phyloP scores from a whole-genome alignment of 2,797 vertebrate genomes.

The Pantherophis alleghaniensis region DNA sequence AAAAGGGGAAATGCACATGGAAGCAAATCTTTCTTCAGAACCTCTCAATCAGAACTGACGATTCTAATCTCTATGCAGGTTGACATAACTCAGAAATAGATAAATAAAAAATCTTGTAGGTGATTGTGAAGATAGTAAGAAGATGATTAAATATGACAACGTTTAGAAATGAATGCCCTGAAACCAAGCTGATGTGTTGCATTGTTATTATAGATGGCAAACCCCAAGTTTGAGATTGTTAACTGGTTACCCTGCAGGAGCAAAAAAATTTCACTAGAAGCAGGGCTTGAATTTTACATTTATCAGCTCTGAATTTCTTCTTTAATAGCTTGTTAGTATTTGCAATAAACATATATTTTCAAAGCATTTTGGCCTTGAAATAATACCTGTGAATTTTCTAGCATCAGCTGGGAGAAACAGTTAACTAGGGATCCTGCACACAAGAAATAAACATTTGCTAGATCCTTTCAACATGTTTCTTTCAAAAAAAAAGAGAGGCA shows the following conservation, averaged over 20 bases:
- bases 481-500: background rate
- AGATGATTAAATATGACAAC: background rate
- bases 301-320: background rate
- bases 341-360: background rate
- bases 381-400: background rate
- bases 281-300: background rate
- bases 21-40: slow-evolving; percentile 13
- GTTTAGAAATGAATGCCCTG: background rate
- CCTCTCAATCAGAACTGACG: background rate
- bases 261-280: background rate
- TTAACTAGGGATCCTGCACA: background rate
- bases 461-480: background rate
- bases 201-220: background rate
- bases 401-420: background rate
- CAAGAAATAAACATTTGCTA: background rate
- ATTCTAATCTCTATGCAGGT: background rate
- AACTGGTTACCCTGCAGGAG: background rate
- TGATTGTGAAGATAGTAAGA: background rate
- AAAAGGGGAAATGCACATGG: background rate
- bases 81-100: background rate
- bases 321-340: background rate
- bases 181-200: background rate
- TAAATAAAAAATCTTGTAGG: background rate
- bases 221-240: background rate
- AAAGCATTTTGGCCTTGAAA: background rate